Conservation (phyloP, 1,140 invertebrate genomes). For the Pseudomyrmex pallidus region DNA sequence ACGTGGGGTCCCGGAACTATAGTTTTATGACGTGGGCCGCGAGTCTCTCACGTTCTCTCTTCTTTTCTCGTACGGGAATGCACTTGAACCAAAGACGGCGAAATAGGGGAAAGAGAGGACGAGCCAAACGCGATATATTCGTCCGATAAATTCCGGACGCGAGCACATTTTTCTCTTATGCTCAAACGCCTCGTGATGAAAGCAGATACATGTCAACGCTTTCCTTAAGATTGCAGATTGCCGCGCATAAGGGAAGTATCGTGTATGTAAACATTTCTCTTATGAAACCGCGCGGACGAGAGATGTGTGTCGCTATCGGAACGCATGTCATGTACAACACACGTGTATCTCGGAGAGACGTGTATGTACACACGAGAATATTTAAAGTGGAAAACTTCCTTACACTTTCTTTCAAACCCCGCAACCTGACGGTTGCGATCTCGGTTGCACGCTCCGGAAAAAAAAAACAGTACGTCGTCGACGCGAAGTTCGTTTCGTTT, state of each 20-base stretch:
- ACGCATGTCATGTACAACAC: constrained; percentile 15
- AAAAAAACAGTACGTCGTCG: neutral
- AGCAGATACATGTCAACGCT: constrained; percentile 18
- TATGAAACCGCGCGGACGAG: constrained; percentile 6
- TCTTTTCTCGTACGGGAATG: neutral
- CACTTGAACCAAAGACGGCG: neutral
- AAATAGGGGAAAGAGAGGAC: neutral
- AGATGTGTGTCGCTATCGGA: constrained; percentile 16
- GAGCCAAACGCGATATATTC: neutral
- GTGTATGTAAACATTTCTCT: constrained; percentile 21
- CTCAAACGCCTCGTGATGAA: constrained; percentile 30
- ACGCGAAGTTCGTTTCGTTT: neutral
- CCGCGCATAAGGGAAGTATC: constrained; percentile 12
- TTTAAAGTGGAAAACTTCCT: constrained; percentile 23
- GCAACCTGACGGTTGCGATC: neutral
- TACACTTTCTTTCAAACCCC: neutral
- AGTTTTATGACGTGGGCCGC: neutral
- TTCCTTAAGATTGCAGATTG: constrained; percentile 17
- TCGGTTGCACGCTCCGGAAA: neutral
- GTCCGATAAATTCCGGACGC: neutral
- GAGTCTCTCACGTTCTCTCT: neutral
- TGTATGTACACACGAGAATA: constrained; percentile 3
- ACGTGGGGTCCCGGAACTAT: neutral
- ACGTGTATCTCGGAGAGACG: neutral
- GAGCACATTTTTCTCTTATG: constrained; percentile 6